Evolutionary conservation across 2,797 vertebrate species (phyloP).

Genomic region (Cetoscarus ocellatus): DNA sequence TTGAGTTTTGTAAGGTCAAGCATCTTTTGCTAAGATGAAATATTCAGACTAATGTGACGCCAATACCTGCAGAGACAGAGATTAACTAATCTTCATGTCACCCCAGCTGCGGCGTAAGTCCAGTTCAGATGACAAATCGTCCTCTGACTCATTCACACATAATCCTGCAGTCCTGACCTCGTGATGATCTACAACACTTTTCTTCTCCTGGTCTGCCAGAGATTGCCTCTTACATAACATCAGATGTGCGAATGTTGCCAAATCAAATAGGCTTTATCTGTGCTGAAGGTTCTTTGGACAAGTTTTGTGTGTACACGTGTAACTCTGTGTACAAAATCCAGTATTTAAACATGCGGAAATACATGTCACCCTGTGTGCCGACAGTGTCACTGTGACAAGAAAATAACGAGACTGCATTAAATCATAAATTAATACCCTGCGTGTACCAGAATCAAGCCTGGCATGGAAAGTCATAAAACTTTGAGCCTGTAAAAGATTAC

Average conservation of each 20-base stretch:
- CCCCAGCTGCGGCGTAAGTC: conserved; percentile 15
- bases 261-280: conserved; percentile 69
- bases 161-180: conserved; percentile 60
- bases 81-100: conserved; percentile 21
- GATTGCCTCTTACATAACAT: conserved; percentile 58
- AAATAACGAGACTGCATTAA: not conserved
- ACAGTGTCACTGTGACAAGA: not conserved
- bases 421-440: not conserved
- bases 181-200: conserved; percentile 49
- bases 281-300: conserved; percentile 29
- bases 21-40: not conserved
- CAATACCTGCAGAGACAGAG: conserved; percentile 10
- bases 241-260: conserved; percentile 66
- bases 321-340: not conserved
- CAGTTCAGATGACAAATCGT: conserved; percentile 16
- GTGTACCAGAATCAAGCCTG: not conserved
- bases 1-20: not conserved
- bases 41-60: not conserved
- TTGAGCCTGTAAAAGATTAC: too few species aligned
- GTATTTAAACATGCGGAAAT: not conserved
- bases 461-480: not conserved
- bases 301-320: conserved; percentile 19
- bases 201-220: conserved; percentile 49
- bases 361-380: not conserved
- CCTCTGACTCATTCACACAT: conserved; percentile 42